Conservation (phyloP, 2,888 invertebrate genomes). For the Nyleta sp. region DNA sequence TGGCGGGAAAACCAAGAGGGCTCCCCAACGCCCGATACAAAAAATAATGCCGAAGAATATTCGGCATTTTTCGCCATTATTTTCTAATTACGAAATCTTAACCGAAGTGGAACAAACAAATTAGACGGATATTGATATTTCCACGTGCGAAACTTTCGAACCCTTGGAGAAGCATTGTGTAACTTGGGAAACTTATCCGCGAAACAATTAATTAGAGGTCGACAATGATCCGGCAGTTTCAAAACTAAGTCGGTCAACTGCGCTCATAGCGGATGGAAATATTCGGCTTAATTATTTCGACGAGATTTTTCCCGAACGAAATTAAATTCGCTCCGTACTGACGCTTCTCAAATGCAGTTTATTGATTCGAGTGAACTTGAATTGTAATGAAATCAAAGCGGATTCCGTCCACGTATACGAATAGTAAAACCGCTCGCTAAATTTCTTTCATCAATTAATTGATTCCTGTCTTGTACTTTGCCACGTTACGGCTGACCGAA, state of each 20-base stretch:
- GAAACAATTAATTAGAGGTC: constrained; percentile 70
- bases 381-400: constrained; percentile 40
- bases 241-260: constrained; percentile 18
- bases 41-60: constrained; percentile 29
- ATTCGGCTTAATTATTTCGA: constrained; percentile 33
- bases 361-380: constrained; percentile 48
- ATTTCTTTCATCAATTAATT: constrained; percentile 34
- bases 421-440: constrained; percentile 24
- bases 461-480: constrained; percentile 22
- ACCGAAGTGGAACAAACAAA: not conserved
- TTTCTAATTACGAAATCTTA: not conserved
- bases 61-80: constrained; percentile 11
- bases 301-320: constrained; percentile 1
- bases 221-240: constrained; percentile 58
- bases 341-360: constrained; percentile 32
- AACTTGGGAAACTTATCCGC: constrained; percentile 63
- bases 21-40: constrained; percentile 59
- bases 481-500: not conserved
- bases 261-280: constrained; percentile 7
- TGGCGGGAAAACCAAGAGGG: constrained; percentile 78
- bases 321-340: constrained; percentile 3
- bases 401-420: constrained; percentile 24
- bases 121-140: constrained; percentile 16
- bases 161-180: constrained; percentile 17
- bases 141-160: constrained; percentile 16